Conservation (phyloP, 2,797 vertebrate species). For the Molossus alvarezi region DNA sequence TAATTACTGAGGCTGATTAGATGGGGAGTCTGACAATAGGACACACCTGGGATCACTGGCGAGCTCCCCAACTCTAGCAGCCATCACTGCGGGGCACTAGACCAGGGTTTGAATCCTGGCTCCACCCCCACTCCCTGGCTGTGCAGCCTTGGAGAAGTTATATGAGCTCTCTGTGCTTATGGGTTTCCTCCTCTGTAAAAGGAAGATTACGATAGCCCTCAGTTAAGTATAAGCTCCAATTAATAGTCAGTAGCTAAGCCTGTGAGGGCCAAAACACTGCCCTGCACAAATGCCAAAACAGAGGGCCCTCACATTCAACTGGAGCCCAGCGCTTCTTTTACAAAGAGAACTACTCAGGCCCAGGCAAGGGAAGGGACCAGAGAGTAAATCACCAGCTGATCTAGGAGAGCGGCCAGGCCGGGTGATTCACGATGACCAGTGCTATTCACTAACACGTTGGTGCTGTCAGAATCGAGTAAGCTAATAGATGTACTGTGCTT, state of each 20-base stretch:
- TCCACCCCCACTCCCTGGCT: background rate
- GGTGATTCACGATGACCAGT: background rate
- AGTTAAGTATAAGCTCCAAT: background rate
- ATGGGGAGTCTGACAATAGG: background rate
- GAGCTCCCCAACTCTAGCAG: background rate
- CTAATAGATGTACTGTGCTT: background rate
- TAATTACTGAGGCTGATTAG: background rate
- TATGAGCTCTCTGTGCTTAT: background rate
- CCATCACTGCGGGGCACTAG: too few relatives aligned
- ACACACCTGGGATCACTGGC: background rate
- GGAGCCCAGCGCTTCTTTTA: background rate
- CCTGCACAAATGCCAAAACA: background rate
- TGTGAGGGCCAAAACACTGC: background rate
- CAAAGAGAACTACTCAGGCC: background rate
- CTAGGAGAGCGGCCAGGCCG: background rate
- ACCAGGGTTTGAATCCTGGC: background rate
- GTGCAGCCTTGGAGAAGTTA: background rate
- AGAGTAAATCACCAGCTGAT: background rate
- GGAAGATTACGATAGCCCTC: background rate
- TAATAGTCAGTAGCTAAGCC: background rate
- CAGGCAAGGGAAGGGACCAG: background rate
- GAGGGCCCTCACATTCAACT: background rate
- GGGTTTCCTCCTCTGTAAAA: background rate
- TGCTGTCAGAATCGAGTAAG: background rate
- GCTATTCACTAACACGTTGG: background rate